Evolutionary conservation across 2,888 invertebrate genomes (phyloP), one percentile per base, ranked within the genome.

Genomic region (Drosophila meridionalis): DNA sequence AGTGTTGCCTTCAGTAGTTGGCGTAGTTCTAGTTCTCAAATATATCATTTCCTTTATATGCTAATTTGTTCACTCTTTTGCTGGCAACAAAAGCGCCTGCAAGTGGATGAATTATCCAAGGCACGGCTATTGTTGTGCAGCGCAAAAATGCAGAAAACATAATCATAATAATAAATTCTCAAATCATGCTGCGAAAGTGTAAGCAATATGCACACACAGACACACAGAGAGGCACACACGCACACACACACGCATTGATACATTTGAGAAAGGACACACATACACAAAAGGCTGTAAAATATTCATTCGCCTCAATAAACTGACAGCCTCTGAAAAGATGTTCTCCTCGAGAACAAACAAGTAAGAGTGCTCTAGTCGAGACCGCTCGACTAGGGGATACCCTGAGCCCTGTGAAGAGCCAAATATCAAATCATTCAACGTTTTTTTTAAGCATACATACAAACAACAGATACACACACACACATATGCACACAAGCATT

Each of bases 241-340:
- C 40, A 61, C 30, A 62, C 12, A 43, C 8, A 36, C 43, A 62
- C 30, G 60, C 64, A 58, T 20, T n/a, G 12, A 30, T n/a, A 40
- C 56, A 40, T 30, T 40, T 34, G 14, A 20, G 30, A 69, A 68
- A 69, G 48, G 56, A 70, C 45, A 45, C 38, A 52, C 28, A 53
- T 12, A 67, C 47, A 71, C 64, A 84, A 72, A 65, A 65, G 73
- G 72, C 79, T 89, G 79, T 75, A 79, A 85, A 87, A 89, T 82
- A 85, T 89, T 82, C 88, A 89, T 79, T 83, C 82, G 87, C 90
- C 80, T 87, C 90, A 85, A 88, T 88, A 90, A 87, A 75, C 85
- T 74, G 79, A 70, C 79, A 73, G 57, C 64, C 58, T 68, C 76
- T 76, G 83, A 87, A 88, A 85, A 79, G 69, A 82, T 82, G 86